phyloP scores from a whole-genome alignment of 2,113 vertebrate species.

The Solenodon paradoxus region DNA sequence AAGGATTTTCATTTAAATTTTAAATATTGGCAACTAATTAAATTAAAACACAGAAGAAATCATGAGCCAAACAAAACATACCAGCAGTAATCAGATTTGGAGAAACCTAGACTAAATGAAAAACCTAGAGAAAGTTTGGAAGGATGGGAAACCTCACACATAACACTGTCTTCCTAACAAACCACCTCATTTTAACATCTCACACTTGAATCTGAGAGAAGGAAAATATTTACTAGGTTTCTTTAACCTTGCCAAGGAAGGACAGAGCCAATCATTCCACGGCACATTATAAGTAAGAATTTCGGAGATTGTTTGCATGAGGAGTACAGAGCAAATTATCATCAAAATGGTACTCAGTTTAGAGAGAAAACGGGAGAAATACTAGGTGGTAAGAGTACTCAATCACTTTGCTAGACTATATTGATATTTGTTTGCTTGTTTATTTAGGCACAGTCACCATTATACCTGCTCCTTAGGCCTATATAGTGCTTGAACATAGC shows the following conservation, averaged over 20 bases:
- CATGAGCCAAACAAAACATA: neutral
- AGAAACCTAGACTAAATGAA: neutral
- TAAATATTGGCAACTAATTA: neutral
- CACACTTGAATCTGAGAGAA: neutral
- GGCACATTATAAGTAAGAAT: neutral
- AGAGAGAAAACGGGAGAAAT: neutral
- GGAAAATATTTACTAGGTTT: neutral
- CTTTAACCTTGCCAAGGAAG: neutral
- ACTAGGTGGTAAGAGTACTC: neutral
- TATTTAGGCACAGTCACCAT: neutral
- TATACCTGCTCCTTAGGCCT: neutral
- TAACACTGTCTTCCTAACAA: neutral
- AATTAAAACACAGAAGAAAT: neutral
- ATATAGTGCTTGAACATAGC: neutral
- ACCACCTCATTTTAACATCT: neutral
- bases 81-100: neutral
- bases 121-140: neutral
- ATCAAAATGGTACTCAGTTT: neutral
- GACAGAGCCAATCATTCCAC: neutral
- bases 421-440: neutral
- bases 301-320: neutral
- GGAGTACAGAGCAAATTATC: neutral
- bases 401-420: neutral
- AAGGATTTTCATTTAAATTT: slow-evolving; percentile 33
- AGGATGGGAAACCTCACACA: neutral